Percentiles rank a stretch among this genome's conserved stretches.
Evolutionary conservation across 64 coral and sea anemone genomes (phyloP).

Genomic region (Porites australiensis): DNA sequence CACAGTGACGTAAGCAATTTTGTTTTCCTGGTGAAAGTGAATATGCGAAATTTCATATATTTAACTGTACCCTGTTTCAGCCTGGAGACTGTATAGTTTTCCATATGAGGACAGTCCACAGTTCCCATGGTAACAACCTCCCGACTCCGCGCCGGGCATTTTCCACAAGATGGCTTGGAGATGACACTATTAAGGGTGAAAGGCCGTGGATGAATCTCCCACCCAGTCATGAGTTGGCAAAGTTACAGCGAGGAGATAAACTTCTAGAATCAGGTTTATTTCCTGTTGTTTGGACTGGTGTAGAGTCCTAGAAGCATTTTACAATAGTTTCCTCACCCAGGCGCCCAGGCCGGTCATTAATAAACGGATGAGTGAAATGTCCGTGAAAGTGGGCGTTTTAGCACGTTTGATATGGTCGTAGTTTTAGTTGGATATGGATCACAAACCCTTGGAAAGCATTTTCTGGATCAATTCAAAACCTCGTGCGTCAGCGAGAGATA

Average conservation of each 20-base stretch:
- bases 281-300: constrained; percentile 17
- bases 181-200: constrained; percentile 45
- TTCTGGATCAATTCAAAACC: too few species aligned
- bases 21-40: too few species aligned
- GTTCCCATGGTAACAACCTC: constrained; percentile 49
- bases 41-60: too few species aligned
- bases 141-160: constrained; percentile 36
- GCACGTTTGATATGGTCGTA: too few species aligned
- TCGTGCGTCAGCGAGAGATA: too few species aligned
- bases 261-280: constrained; percentile 40
- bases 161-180: constrained; percentile 54
- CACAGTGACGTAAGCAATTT: too few species aligned
- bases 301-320: background rate
- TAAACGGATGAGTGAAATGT: background rate
- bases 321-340: background rate
- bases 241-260: constrained; percentile 22
- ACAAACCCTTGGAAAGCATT: too few species aligned
- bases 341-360: background rate
- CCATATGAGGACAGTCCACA: constrained; percentile 57
- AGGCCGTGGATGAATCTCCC: constrained; percentile 57
- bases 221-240: constrained; percentile 5
- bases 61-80: background rate
- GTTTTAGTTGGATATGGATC: too few species aligned
- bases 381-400: too few species aligned
- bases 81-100: constrained; percentile 65